phyloP scores from a whole-genome alignment of 2,888 invertebrate genomes.

The Oligia latruncula region DNA sequence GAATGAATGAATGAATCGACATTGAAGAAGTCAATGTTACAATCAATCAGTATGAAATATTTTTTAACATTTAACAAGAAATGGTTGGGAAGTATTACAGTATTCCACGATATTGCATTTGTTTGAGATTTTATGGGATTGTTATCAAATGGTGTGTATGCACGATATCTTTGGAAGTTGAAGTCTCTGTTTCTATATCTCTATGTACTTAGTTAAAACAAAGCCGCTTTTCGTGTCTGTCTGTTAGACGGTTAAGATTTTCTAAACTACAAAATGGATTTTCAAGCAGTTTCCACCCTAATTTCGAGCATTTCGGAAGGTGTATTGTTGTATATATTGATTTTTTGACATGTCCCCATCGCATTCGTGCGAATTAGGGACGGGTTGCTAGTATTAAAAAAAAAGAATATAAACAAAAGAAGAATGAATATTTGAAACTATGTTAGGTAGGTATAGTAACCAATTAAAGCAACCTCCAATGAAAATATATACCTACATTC shows the following conservation, averaged over 20 bases:
- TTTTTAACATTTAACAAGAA: conserved; percentile 11
- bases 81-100: conserved; percentile 8
- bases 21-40: conserved; percentile 21
- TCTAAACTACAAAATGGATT: background rate
- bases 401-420: background rate
- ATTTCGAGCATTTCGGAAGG: background rate
- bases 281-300: background rate
- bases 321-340: background rate
- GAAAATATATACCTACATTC: background rate
- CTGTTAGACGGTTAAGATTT: background rate
- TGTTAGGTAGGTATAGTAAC: background rate
- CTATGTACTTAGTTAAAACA: background rate
- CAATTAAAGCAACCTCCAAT: background rate
- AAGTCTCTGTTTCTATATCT: background rate
- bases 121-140: conserved; percentile 30
- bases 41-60: conserved; percentile 32
- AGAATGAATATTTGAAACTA: background rate
- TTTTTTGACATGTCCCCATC: no score
- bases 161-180: conserved; percentile 39
- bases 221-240: background rate
- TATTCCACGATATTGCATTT: conserved; percentile 35
- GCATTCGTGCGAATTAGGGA: background rate
- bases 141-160: conserved; percentile 26
- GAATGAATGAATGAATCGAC: conserved; percentile 31
- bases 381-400: background rate